phyloP scores from a whole-genome alignment of 2,113 vertebrate species.

The Pedetes capensis region DNA sequence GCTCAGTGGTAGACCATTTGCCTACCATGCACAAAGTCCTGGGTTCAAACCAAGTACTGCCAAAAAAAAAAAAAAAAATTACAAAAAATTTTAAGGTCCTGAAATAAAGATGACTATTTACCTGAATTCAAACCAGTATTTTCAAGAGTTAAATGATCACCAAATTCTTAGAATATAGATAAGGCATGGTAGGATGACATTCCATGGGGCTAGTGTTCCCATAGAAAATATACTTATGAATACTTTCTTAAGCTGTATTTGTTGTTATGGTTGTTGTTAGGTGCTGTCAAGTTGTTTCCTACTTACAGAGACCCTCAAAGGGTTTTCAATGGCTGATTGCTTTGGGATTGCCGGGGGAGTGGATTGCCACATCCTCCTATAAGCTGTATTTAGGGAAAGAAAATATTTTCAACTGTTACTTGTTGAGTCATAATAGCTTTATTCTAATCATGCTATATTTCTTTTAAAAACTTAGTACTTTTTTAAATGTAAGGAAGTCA shows the following conservation, averaged over 20 bases:
- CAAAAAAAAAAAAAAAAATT: too few species aligned
- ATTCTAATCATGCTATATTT: neutral
- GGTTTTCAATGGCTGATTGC: too few species aligned
- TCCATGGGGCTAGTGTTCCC: neutral
- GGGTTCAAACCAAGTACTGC: neutral
- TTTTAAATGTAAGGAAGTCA: neutral
- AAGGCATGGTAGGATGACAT: neutral
- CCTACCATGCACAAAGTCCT: too few species aligned
- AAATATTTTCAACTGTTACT: constrained; percentile 1
- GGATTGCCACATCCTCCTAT: too few species aligned
- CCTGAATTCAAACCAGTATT: neutral
- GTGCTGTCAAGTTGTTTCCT: too few species aligned
- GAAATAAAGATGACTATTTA: neutral
- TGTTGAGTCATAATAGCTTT: neutral
- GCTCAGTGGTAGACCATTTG: too few species aligned
- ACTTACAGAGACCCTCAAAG: too few species aligned
- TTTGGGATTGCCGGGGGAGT: too few species aligned
- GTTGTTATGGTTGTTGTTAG: too few species aligned
- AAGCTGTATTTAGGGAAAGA: neutral
- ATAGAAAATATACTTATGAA: neutral
- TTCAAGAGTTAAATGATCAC: neutral
- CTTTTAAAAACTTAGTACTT: neutral
- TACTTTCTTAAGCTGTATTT: neutral
- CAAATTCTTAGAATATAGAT: neutral
- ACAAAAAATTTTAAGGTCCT: neutral